These are phyloP conservation scores for Phacellophora camtschatica DNA, from an alignment of 30 jellyfish, hydroid and myxozoan species.

Conservation along the genomic window DNA sequence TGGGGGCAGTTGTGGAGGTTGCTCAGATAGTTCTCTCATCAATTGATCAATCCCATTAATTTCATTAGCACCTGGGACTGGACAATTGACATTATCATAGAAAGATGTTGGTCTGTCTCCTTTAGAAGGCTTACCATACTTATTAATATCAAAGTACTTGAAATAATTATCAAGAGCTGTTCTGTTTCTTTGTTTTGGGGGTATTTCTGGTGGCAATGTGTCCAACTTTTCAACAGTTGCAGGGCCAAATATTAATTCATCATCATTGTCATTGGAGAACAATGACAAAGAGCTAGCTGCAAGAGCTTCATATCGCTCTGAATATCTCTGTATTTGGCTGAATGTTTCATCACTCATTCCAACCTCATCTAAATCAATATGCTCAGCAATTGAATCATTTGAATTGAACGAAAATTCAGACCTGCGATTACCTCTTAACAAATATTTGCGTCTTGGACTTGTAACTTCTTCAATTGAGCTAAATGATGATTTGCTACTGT, in stretches of 20 bases:
- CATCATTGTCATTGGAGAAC: constrained; percentile 83
- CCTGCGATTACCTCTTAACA: background rate
- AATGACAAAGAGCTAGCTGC: constrained; percentile 87
- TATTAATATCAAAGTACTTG: constrained; percentile 72
- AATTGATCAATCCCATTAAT: constrained; percentile 84
- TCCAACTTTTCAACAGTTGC: constrained; percentile 34
- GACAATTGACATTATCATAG: constrained; percentile 86
- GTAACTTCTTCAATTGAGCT: constrained; percentile 44
- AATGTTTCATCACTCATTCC: constrained; percentile 85
- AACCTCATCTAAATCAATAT: constrained; percentile 76
- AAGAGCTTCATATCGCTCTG: constrained; percentile 75
- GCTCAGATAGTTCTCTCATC: constrained; percentile 33
- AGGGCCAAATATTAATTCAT: constrained; percentile 66
- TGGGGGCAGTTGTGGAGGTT: constrained; percentile 92
- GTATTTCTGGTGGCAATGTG: constrained; percentile 65
- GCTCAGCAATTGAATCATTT: constrained; percentile 53
- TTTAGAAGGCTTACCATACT: constrained; percentile 72
- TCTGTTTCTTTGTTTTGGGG: constrained; percentile 78
- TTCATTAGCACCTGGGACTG: constrained; percentile 90
- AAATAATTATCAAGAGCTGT: constrained; percentile 61
- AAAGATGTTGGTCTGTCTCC: constrained; percentile 90
- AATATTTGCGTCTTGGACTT: constrained; percentile 57
- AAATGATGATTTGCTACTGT: constrained; percentile 87
- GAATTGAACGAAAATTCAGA: constrained; percentile 22
- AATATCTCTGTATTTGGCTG: constrained; percentile 75